Conservation (phyloP, 1,140 invertebrate genomes). For the Helicoverpa zea region DNA sequence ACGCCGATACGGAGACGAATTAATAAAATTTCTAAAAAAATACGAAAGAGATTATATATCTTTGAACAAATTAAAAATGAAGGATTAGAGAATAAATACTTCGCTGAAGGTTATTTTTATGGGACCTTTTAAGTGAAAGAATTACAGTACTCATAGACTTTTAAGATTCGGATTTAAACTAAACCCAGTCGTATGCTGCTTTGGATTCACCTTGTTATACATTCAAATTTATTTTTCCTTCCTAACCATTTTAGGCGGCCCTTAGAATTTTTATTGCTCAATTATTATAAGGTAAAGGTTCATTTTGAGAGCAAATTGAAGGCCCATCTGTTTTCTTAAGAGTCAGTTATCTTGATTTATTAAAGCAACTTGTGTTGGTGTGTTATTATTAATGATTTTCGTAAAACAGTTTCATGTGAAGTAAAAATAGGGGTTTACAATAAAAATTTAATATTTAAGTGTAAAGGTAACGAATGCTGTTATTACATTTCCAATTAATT, state of each 20-base stretch:
- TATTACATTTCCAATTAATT: no score
- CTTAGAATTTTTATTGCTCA: conserved; percentile 43
- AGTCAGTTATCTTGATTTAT: conserved; percentile 32
- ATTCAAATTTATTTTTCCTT: conserved; percentile 29
- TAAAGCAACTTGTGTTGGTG: background rate
- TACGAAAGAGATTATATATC: background rate
- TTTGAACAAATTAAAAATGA: no score
- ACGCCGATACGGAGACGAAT: background rate
- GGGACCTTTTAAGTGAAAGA: conserved; percentile 19
- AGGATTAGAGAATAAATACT: background rate
- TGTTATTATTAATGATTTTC: conserved; percentile 9
- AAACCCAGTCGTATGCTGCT: conserved; percentile 7
- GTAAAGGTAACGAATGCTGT: no score
- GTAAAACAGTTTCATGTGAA: background rate
- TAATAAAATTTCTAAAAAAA: background rate
- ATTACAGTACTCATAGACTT: conserved; percentile 26
- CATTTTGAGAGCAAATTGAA: conserved; percentile 18
- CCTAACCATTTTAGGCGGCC: conserved; percentile 12
- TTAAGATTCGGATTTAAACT: conserved; percentile 16
- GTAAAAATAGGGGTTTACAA: background rate
- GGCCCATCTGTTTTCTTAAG: conserved; percentile 41
- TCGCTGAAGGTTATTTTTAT: conserved; percentile 17
- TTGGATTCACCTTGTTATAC: conserved; percentile 31
- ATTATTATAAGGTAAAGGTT: conserved; percentile 34
- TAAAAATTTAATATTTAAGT: no score